Base-by-base conservation (phyloP, 2,113 vertebrate genomes). In the Dendropsophus ebraccatus region DNA sequence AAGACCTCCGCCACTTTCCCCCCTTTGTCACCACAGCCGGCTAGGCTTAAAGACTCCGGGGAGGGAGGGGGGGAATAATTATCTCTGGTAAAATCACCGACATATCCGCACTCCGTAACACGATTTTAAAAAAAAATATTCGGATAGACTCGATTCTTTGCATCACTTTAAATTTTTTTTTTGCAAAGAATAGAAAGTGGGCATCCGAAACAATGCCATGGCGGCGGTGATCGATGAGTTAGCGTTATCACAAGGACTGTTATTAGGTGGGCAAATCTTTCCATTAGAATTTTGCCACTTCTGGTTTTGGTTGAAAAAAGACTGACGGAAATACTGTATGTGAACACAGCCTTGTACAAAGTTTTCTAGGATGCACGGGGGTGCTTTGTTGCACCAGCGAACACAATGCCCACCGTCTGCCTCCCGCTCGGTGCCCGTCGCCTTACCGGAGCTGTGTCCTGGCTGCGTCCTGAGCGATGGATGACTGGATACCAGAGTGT, bases 391-490 rank as follows among this genome's bases (percentile, higher is more conserved):
- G 10, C 16, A 8, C 6, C 49, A 28, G 32, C 21, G 6, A 23
- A 16, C 77, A 60, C 58, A 41, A 23, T 49, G 45, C 45, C 62
- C 80, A 17, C 1, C n/a, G 17, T 49, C 37, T 50, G 5, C 62
- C 58, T 9, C 54, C 77, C 78, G 25, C 60, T 13, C 41, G 7
- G 13, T 50, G 19, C 49, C 23, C 67, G 10, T 70, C 11, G 9
- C 25, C 83, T 76, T 76, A 84, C 82, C 72, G 13, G 72, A 37
- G 54, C 54, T 49, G 35, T 19, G 60, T 35, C 25, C 79, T 81
- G 79, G 23, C 41, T 30, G n/a, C 60, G 37, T 41, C 67, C 25
- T 49, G 41, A 23, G 13, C 67, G 56, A 32, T 45, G 37, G 37
- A 49, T 84, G 16, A 41, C 56, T 35, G 72, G 82, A 45, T 28